Evolutionary conservation across 2,113 vertebrate genomes (phyloP), one percentile per base, ranked within the genome.

Genomic region (Felis chaus): DNA sequence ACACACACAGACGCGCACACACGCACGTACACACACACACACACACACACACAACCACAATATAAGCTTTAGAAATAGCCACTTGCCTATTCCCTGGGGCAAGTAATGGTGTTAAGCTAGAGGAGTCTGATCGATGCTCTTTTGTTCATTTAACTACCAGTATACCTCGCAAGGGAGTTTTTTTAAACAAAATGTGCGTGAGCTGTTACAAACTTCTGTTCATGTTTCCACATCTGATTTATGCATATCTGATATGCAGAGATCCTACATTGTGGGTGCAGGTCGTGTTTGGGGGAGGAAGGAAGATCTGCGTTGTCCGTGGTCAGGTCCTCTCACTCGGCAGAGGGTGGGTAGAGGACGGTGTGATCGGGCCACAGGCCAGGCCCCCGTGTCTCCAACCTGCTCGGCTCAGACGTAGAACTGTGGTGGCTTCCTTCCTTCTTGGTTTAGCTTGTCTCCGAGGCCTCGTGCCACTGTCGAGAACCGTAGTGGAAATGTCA

Each of bases 401-500:
- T 66, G 61, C 84, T 16, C 53, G 31, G 85, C 71, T 61, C 87
- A 45, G 74, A 94, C 85, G 3, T 31, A 7, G 25, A 39, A 36
- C 96, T 74, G 71, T 33, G 97, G 92, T 79, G 85, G 88, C 82
- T 86, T 89, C 89, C 96, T 95, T 81, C 92, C 88, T 91, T 61
- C 79, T 85, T 73, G 92, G 78, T 94, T 97, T 91, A 81, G 97
- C 94, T 97, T 85, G 95, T 96, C 97, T 97, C 89, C 68, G 92
- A 98, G 97, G 96, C 98, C 23, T 87, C 97, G 78, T 95, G 97
- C 98, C 98, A 90, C 98, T 97, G 7, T 97, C 92, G 97, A 95
- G 97, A 98, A 98, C 98, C 97, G 15, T 97, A 93, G 98, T 94
- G 97, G 98, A 98, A 97, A 98, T 94, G 98, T 99, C 99, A 98